Base-by-base conservation (phyloP, 2,888 invertebrate species). In the Phalera bucephala region DNA sequence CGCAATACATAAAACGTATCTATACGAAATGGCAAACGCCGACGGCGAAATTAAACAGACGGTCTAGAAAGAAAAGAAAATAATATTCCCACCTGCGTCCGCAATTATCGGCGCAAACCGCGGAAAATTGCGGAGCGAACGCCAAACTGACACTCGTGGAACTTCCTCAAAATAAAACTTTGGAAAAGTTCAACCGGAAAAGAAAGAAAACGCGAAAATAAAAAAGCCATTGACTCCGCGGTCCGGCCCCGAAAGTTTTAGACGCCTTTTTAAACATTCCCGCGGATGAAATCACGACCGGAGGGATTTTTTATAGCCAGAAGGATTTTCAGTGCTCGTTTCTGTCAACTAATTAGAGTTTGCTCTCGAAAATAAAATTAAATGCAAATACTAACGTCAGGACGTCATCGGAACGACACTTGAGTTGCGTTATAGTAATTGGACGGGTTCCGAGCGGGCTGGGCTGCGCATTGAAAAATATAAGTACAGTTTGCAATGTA, bases 161-260 rank as follows among this genome's bases (percentile, higher is more conserved):
- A 84, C 80, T 86, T 83, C 81, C 80, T 76, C 80, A 75, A 85
- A 86, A 84, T 80, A 86, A 86, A 82, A 86, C 81, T 83, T 85
- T 74, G 71, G 63, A 65, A 79, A 86, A 88, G 84, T 86, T 86
- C 83, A 82, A 85, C 78, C 85, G 86, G 86, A 83, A 85, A 78
- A 76, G 80, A 76, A 82, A 83, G 83, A 81, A 86, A 87, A 81
- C 75, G 82, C 65, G 75, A 74, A 83, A 87, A 87, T 84, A 87
- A 88, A 87, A 86, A 86, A 83, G 85, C 83, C 82, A 85, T 88
- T 85, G 88, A 88, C 87, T 88, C 78, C 73, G 76, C 69, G 70
- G 78, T 72, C 80, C 80, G 79, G 73, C 67, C 64, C 71, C 71
- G 69, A 77, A 85, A 88, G 66, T 85, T 86, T 75, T 66, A 68